phyloP scores from a whole-genome alignment of 1,140 invertebrate species.

The Psilanteris sp. region DNA sequence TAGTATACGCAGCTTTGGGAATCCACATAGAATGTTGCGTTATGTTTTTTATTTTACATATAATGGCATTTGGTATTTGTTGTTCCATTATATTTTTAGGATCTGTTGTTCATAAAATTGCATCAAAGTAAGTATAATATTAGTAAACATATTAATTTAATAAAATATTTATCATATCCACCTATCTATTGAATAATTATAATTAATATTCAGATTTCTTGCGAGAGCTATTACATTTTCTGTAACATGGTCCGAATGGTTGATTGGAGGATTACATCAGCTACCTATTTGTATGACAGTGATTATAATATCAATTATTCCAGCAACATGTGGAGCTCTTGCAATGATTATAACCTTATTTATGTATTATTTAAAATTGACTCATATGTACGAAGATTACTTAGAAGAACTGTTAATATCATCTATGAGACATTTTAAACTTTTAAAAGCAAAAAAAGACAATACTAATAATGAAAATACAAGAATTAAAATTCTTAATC shows the following conservation, averaged over 20 bases:
- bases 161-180: too few species aligned
- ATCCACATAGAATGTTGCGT: slow-evolving; percentile 71
- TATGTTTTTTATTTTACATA: slow-evolving; percentile 78
- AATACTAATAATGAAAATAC: slow-evolving; percentile 40
- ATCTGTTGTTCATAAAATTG: slow-evolving; percentile 81
- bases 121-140: slow-evolving; percentile 79
- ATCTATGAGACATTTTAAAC: slow-evolving; percentile 62
- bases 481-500: slow-evolving; percentile 71
- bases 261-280: slow-evolving; percentile 80
- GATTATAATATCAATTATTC: slow-evolving; percentile 77
- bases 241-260: slow-evolving; percentile 80
- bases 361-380: slow-evolving; percentile 53
- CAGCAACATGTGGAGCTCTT: slow-evolving; percentile 81
- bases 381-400: slow-evolving; percentile 81
- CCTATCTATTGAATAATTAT: too few species aligned
- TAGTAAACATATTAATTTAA: not conserved
- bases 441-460: slow-evolving; percentile 54
- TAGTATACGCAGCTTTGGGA: slow-evolving; percentile 56
- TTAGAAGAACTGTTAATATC: slow-evolving; percentile 82
- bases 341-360: slow-evolving; percentile 77
- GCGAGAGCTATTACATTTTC: slow-evolving; percentile 80
- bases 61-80: slow-evolving; percentile 77
- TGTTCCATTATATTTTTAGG: slow-evolving; percentile 81
- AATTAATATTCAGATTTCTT: slow-evolving; percentile 76
- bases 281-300: slow-evolving; percentile 79